A percentile compares a stretch with the other conserved stretches of the same genome.
Evolutionary conservation across 2,113 vertebrate genomes (phyloP).

Genomic region (Dasyornis broadbenti): DNA sequence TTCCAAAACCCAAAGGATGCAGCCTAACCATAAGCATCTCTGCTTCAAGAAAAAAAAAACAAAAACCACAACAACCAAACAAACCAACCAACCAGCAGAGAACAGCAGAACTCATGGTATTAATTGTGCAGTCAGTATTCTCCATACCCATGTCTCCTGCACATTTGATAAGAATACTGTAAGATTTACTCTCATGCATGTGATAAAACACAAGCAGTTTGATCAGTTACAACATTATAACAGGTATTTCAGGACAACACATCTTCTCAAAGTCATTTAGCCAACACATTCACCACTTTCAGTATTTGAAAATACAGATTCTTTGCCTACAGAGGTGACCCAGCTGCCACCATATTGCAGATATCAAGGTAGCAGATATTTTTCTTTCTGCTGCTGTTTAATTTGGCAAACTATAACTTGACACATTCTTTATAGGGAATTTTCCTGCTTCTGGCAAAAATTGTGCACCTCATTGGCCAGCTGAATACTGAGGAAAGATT

Average conservation of each 20-base stretch:
- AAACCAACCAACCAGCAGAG: background rate
- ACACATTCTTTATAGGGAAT: background rate
- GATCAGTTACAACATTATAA: background rate
- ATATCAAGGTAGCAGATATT: background rate
- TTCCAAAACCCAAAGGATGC: background rate
- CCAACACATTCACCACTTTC: background rate
- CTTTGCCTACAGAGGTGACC: background rate
- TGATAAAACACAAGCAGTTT: background rate
- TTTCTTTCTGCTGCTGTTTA: background rate
- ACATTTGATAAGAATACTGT: background rate
- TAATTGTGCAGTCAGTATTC: background rate
- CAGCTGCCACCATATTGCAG: background rate
- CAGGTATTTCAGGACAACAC: background rate
- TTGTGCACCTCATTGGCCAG: background rate
- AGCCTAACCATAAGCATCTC: background rate
- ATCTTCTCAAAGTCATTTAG: background rate
- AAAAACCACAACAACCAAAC: background rate
- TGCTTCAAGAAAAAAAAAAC: background rate
- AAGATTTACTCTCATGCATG: background rate
- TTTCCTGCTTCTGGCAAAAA: background rate
- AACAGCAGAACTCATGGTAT: background rate
- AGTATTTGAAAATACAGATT: background rate
- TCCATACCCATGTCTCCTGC: accelerated
- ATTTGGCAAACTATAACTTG: background rate
- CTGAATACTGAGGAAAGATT: conserved; percentile 12